A percentile compares a stretch with the other conserved stretches of the same genome.
These are phyloP conservation scores for Halyomorpha halys DNA, from an alignment of 1,140 invertebrate genomes.

Conservation along the genomic window DNA sequence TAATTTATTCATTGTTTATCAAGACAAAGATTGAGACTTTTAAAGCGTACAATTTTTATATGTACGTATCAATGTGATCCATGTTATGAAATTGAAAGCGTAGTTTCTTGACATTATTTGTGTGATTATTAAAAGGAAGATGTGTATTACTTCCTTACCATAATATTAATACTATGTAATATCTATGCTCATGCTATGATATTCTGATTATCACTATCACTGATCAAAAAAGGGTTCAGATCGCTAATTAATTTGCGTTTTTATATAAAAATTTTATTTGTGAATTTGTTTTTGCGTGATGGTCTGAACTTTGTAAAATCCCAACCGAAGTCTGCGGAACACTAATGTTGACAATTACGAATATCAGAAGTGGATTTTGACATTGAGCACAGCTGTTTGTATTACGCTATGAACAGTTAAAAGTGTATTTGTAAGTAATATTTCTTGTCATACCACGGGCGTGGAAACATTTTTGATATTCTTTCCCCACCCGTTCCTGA, in stretches of 20 bases:
- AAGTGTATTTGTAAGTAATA: constrained; percentile 22
- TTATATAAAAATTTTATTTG: constrained; percentile 14
- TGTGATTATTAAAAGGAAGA: constrained; percentile 16
- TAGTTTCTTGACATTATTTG: constrained; percentile 15
- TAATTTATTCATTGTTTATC: no score
- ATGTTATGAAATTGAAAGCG: constrained; percentile 19
- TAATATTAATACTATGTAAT: constrained; percentile 18
- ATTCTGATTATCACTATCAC: constrained; percentile 17
- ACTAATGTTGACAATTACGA: constrained; percentile 24
- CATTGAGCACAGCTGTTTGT: constrained; percentile 18
- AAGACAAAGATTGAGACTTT: no score
- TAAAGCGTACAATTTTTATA: no score
- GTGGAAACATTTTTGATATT: constrained; percentile 30
- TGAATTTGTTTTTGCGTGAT: constrained; percentile 21
- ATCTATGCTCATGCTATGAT: constrained; percentile 18
- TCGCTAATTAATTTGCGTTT: constrained; percentile 13
- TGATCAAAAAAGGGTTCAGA: constrained; percentile 18
- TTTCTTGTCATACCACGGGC: constrained; percentile 23
- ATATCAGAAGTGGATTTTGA: constrained; percentile 25
- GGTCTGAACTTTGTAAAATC: constrained; percentile 19
- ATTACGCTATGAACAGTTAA: constrained; percentile 24
- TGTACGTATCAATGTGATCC: not conserved
- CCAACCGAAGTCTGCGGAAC: constrained; percentile 27
- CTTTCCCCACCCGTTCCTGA: constrained; percentile 25
- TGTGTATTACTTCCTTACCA: constrained; percentile 11